Evolutionary conservation across 2,797 vertebrate species (phyloP).

Genomic region (Clarias laeviceps): DNA sequence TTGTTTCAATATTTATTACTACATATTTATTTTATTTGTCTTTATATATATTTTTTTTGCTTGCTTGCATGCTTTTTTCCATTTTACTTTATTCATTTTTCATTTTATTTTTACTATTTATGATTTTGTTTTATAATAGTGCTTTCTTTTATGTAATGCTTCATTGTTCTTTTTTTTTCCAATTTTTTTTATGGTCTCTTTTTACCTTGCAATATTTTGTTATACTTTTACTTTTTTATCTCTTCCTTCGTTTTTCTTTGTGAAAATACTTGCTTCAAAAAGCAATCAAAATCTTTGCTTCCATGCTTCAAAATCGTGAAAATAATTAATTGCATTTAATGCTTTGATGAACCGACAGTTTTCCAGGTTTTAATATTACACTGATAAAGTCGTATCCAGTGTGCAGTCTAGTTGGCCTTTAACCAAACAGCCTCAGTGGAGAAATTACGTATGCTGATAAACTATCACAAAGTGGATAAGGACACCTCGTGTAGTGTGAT

Average conservation of each 20-base stretch:
- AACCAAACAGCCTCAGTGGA: neutral
- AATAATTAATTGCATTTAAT: neutral
- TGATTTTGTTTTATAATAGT: neutral
- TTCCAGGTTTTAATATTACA: neutral
- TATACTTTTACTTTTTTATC: neutral
- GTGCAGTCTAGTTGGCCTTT: neutral
- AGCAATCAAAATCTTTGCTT: too few relatives aligned
- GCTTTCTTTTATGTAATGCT: neutral
- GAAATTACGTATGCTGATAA: constrained; percentile 30
- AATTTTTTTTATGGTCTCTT: neutral
- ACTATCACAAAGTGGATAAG: constrained; percentile 1
- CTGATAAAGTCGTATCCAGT: constrained; percentile 24
- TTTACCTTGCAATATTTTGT: neutral
- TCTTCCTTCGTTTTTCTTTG: neutral
- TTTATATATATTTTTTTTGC: neutral
- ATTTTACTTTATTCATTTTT: neutral
- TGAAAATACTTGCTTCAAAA: too few relatives aligned
- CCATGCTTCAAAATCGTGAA: neutral
- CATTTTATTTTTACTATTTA: neutral
- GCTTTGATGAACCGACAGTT: neutral
- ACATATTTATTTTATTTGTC: neutral
- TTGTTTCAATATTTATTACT: neutral
- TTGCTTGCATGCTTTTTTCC: neutral
- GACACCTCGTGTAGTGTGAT: constrained; percentile 2
- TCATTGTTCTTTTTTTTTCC: neutral